Conservation (phyloP, 1,140 invertebrate genomes). For the Drosophila burlai region DNA sequence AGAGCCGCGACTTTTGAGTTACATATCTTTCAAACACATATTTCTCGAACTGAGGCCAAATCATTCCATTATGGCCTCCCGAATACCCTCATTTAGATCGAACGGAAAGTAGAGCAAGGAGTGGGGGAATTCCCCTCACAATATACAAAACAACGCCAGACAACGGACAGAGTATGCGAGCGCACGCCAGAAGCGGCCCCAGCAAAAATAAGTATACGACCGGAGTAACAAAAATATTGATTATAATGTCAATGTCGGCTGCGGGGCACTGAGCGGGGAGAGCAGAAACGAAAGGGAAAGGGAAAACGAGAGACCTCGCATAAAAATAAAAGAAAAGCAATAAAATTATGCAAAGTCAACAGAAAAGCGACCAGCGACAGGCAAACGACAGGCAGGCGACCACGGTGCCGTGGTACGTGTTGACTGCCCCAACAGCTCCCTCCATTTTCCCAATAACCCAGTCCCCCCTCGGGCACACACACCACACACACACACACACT, state of each 20-base stretch:
- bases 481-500: conserved; percentile 5
- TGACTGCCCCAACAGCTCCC: conserved; percentile 38
- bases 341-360: conserved; percentile 84
- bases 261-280: neutral
- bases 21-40: conserved; percentile 16
- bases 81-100: conserved; percentile 3
- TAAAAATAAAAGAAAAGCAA: conserved; percentile 84
- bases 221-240: conserved; percentile 75
- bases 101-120: conserved; percentile 1
- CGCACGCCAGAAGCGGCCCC: conserved; percentile 18
- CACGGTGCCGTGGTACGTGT: conserved; percentile 74
- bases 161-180: conserved; percentile 20
- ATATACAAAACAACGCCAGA: conserved; percentile 23
- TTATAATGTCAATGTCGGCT: conserved; percentile 81
- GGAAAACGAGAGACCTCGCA: conserved; percentile 34
- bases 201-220: conserved; percentile 33
- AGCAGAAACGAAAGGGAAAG: conserved; percentile 32
- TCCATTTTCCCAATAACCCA: neutral
- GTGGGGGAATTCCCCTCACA: conserved; percentile 1
- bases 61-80: conserved; percentile 3
- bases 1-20: conserved; percentile 2
- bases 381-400: conserved; percentile 46
- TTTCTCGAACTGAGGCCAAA: conserved; percentile 5
- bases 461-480: neutral
- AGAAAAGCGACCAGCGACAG: conserved; percentile 71